Base-by-base conservation (phyloP, 2,888 invertebrate species). In the Sarcophaga carnaria region DNA sequence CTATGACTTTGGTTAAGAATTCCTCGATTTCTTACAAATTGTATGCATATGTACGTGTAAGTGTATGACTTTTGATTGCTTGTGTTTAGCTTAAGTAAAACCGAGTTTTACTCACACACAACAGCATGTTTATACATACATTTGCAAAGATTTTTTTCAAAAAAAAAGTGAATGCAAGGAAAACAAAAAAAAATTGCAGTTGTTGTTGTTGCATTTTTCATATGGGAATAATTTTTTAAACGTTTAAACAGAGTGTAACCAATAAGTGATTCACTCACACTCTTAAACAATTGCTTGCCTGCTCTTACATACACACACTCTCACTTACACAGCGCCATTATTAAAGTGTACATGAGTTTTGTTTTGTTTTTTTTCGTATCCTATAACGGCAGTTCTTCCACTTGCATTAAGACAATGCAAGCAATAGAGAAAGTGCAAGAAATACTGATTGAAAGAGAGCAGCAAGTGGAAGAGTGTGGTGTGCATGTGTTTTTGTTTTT, bases 201-300 rank as follows among this genome's bases (percentile, higher is more conserved):
- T 25, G 71, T 12, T 54, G 47, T 71, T 71, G 54, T 70, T 22
- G 37, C 37, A 71, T 10, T 72, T 77, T 83, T 78, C 85, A 63
- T 79, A 76, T 84, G 87, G 87, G 87, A 87, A 87, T 87, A 82
- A 85, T 82, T 79, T 85, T 75, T 87, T 87, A 87, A 87, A 87
- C 87, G 87, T 85, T 87, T 87, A 72, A 72, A 54, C 79, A 54
- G 71, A 79, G 87, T 87, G 87, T 87, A 87, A 85, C 87, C 87
- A 85, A 81, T 85, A 87, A 87, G 85, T 85, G 87, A 71, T 79
- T 59, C 76, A 87, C 87, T 85, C 87, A 87, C 87, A 85, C 87
- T 82, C 80, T 76, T 67, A 79, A 37, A 84, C 87, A 87, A 87
- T 85, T 87, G 87, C 66, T 71, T 76, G 25, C 47, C 64, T 63